Conservation (phyloP, 2,888 invertebrate species). For the Campaea margaritaria region DNA sequence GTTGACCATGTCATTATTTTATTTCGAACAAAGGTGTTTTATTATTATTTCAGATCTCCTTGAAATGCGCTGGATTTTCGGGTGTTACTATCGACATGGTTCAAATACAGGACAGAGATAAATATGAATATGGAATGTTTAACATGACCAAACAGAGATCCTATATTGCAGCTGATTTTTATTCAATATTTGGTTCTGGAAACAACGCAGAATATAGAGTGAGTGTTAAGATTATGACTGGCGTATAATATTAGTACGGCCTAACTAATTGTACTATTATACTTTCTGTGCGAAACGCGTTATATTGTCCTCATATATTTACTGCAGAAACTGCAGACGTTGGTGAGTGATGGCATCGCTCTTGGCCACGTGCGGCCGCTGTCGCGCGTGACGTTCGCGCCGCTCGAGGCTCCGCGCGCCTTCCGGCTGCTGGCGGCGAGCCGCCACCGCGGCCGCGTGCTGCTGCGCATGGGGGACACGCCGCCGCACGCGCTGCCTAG, state of each 20-base stretch:
- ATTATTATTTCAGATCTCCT: slow-evolving; percentile 42
- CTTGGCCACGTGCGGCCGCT: slow-evolving; percentile 66
- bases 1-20: too few species aligned
- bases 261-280: too few species aligned
- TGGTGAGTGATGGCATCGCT: slow-evolving; percentile 64
- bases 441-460: slow-evolving; percentile 63
- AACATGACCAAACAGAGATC: slow-evolving; percentile 43
- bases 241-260: too few species aligned
- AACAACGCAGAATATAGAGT: slow-evolving; percentile 49
- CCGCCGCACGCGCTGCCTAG: slow-evolving; percentile 38
- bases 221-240: slow-evolving; percentile 24
- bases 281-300: too few species aligned
- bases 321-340: slow-evolving; percentile 53
- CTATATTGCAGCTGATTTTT: slow-evolving; percentile 52
- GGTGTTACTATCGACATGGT: slow-evolving; percentile 54
- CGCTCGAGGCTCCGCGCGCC: slow-evolving; percentile 55
- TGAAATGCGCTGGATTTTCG: slow-evolving; percentile 41
- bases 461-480: slow-evolving; percentile 49
- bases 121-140: slow-evolving; percentile 52
- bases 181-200: slow-evolving; percentile 47
- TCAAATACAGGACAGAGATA: slow-evolving; percentile 50
- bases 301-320: neutral
- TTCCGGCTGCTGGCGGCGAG: slow-evolving; percentile 59
- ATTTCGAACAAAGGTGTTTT: neutral
- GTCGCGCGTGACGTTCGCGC: slow-evolving; percentile 56